phyloP scores from a whole-genome alignment of 2,113 vertebrate species.

The Danionella cerebrum region DNA sequence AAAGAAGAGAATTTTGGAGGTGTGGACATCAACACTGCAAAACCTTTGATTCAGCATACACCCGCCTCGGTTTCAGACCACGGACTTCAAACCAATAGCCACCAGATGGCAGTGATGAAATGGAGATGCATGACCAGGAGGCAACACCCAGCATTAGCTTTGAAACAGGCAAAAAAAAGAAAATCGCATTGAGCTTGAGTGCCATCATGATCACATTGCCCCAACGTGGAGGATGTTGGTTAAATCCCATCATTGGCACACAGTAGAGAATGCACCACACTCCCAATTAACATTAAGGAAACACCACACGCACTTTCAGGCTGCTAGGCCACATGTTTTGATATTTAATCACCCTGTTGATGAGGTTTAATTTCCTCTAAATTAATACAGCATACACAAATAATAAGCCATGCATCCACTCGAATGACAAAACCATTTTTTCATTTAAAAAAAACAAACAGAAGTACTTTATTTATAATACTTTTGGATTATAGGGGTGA shows the following conservation, averaged over 20 bases:
- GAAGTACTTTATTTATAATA: no score
- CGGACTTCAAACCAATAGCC: conserved; percentile 32
- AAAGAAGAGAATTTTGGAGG: conserved; percentile 6
- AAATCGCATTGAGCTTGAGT: conserved; percentile 47
- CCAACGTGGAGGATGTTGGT: conserved; percentile 40
- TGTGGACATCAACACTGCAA: conserved; percentile 11
- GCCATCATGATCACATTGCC: conserved; percentile 43
- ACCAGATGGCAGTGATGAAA: conserved; percentile 55
- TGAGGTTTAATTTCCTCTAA: no score
- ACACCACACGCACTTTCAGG: not conserved
- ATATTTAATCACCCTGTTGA: not conserved
- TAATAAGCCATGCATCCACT: no score
- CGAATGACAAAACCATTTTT: no score
- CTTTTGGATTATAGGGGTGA: no score
- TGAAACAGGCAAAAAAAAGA: no score
- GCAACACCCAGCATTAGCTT: conserved; percentile 53
- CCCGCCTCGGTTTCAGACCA: not conserved
- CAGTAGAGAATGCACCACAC: conserved; percentile 23
- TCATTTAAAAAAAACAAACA: no score
- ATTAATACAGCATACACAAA: no score
- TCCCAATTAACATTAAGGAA: conserved; percentile 3
- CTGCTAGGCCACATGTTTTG: not conserved
- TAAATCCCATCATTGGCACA: conserved; percentile 37
- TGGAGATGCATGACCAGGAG: conserved; percentile 34
- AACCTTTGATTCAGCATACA: conserved; percentile 8